These are phyloP conservation scores for Dipodomys ordii DNA, from an alignment of 2,113 vertebrate genomes.

Conservation along the genomic window DNA sequence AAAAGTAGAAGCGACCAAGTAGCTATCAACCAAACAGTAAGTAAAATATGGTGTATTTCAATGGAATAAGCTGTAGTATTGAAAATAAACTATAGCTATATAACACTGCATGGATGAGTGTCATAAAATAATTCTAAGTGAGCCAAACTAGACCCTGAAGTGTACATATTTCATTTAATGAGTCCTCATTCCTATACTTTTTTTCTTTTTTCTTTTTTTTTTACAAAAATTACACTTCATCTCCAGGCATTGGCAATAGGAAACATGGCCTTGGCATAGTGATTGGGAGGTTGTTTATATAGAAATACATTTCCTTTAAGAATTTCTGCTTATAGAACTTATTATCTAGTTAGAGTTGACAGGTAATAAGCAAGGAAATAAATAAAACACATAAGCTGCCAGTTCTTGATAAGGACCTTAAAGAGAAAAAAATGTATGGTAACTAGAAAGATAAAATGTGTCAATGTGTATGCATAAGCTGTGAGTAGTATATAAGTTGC, in stretches of 20 bases:
- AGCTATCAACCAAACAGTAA: neutral
- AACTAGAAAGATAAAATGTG: neutral
- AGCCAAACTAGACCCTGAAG: neutral
- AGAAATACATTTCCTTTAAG: neutral
- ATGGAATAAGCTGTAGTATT: neutral
- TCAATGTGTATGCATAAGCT: neutral
- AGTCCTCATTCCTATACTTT: neutral
- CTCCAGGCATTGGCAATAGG: neutral
- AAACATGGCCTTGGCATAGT: neutral
- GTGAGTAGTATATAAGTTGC: neutral
- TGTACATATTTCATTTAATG: neutral
- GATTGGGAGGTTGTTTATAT: neutral
- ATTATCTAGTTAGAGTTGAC: neutral
- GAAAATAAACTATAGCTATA: neutral
- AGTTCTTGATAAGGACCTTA: neutral
- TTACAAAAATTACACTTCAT: neutral
- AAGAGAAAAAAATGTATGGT: neutral
- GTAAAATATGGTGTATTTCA: neutral
- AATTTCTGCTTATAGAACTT: neutral
- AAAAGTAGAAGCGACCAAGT: neutral
- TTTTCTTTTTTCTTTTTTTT: too few species aligned
- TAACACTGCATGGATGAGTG: neutral
- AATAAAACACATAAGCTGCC: neutral
- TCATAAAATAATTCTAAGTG: neutral
- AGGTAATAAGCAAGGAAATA: conserved; percentile 1